Conservation (phyloP, 2,113 vertebrate species). For the Athene cunicularia region DNA sequence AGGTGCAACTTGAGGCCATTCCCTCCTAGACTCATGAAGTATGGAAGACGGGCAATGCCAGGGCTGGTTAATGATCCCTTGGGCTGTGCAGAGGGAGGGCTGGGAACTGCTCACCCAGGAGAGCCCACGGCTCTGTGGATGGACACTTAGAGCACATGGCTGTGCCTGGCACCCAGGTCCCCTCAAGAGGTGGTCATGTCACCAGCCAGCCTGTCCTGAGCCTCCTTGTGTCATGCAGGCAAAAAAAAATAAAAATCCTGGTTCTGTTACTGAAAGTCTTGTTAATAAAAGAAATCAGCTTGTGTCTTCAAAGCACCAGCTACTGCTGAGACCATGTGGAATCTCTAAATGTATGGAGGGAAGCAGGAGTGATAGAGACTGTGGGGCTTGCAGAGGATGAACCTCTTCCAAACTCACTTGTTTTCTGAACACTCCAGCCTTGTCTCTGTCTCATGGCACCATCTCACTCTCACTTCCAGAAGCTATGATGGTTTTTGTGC, state of each 20-base stretch:
- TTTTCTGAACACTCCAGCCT: background rate
- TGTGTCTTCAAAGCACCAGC: background rate
- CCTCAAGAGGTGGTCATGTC: background rate
- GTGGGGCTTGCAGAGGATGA: background rate
- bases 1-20: background rate
- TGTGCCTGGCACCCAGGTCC: background rate
- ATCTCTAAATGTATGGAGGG: background rate
- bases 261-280: background rate
- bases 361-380: background rate
- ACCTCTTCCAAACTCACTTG: background rate
- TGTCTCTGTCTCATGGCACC: background rate
- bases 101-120: background rate
- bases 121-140: accelerated
- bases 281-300: background rate
- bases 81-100: background rate
- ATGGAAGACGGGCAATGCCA: background rate
- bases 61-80: background rate
- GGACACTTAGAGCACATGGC: background rate
- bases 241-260: background rate
- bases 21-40: background rate
- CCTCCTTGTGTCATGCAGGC: background rate
- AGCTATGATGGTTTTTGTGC: background rate
- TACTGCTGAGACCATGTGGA: background rate
- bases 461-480: background rate
- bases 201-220: background rate